A percentile compares a stretch with the other conserved stretches of the same genome.
Conservation (phyloP, 2,113 vertebrate genomes). For the Hyperopisus bebe region DNA sequence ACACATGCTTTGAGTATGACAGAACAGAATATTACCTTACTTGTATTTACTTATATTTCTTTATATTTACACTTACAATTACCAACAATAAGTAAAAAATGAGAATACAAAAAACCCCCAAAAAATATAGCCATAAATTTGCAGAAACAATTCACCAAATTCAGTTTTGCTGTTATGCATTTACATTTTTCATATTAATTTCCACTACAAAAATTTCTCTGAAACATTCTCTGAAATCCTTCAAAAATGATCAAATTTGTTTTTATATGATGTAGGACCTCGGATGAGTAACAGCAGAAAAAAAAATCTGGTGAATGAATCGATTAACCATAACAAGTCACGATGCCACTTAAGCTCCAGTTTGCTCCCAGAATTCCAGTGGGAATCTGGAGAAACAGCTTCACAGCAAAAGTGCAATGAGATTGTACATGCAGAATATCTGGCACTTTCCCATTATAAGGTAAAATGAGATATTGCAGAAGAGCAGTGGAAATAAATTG, state of each 20-base stretch:
- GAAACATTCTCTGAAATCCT: not conserved
- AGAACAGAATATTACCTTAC: not conserved
- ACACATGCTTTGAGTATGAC: not conserved
- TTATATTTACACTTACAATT: not conserved
- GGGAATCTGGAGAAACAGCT: not conserved
- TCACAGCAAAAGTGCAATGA: constrained; percentile 56
- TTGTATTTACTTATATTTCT: not conserved
- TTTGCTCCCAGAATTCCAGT: not conserved
- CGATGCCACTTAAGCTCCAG: not conserved
- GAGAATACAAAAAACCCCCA: not conserved
- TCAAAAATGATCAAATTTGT: not conserved
- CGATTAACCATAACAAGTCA: not conserved
- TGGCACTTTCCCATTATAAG: constrained; percentile 68
- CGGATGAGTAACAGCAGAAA: too few relatives aligned
- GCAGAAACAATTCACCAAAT: not conserved
- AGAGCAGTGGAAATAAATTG: constrained; percentile 66
- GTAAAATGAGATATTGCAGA: constrained; percentile 69
- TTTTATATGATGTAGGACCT: not conserved
- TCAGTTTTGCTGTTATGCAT: too few relatives aligned
- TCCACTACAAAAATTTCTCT: not conserved
- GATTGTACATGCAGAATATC: constrained; percentile 59
- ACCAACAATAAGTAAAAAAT: not conserved
- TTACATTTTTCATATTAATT: not conserved
- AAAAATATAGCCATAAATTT: not conserved
- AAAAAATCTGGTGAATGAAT: not conserved